Evolutionary conservation across 2,888 invertebrate species (phyloP), one percentile per base, ranked within the genome.

Genomic region (Candidula unifasciata): DNA sequence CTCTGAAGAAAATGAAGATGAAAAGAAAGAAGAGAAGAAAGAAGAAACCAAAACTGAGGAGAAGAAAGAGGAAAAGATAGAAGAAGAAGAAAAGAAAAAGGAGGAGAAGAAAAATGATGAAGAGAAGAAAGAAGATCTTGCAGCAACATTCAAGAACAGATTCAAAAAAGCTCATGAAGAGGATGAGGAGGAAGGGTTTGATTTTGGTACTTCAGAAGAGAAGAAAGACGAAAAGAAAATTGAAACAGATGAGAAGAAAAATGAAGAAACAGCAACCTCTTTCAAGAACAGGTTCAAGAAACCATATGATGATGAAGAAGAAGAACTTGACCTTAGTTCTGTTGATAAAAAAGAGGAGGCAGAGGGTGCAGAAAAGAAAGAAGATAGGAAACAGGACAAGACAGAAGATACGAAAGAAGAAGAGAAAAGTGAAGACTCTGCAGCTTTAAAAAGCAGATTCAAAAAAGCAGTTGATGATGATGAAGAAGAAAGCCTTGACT

Each of bases 201-300:
- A 84, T 37, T 76, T 80, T n/a, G 74, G 84, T 27, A 78, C 69
- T 64, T 57, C 57, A 69, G 79, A 81, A 30, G 78, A 77, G 24
- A 57, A 85, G n/a, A 73, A 84, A 8, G 79, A 71, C 16, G 77
- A 83, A 21, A 64, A 82, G 21, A 64, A 82, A 74, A 30, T n/a
- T 27, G 74, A 74, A 60, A n/a, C n/a, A n/a, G 57, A 33, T 33
- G 35, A 68, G 57, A 76, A 80, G 16, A 76, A 83, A 52, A 83
- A 83, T 16, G 80, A 86, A 35, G 76, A 82, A 68, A 77, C 83
- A 44, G 80, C 33, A 2, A 18, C 85, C 35, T 44, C 85, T n/a
- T 77, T 85, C 57, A 84, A 84, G 54, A 84, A 80, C 24, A 35
- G 84, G 27, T 85, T 85, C 78, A 85, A 81, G 57, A 85, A 85